Conservation (phyloP, 2,888 invertebrate genomes). For the Erynnis tages region DNA sequence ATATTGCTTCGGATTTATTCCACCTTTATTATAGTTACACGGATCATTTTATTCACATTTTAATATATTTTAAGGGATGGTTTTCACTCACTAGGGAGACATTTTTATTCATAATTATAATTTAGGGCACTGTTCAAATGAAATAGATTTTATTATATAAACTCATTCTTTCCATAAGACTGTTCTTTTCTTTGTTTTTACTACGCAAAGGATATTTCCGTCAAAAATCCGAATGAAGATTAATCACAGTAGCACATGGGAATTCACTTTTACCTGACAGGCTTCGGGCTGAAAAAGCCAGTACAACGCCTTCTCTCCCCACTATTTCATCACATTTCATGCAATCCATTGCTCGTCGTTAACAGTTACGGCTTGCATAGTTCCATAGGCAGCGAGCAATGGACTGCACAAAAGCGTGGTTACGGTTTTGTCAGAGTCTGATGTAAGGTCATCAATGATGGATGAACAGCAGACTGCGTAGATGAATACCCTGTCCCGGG, state of each 20-base stretch:
- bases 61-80: too few species aligned
- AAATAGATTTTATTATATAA: too few species aligned
- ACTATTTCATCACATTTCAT: not conserved
- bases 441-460: conserved; percentile 12
- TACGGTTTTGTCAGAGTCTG: not conserved
- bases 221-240: not conserved
- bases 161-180: too few species aligned
- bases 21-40: too few species aligned
- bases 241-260: not conserved
- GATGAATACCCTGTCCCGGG: conserved; percentile 14
- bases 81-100: too few species aligned
- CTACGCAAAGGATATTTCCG: not conserved
- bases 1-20: too few species aligned
- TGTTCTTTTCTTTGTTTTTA: too few species aligned
- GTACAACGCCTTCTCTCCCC: not conserved
- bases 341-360: not conserved
- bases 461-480: not conserved
- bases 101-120: too few species aligned
- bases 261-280: conserved; percentile 13
- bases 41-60: too few species aligned
- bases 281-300: not conserved
- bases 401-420: not conserved
- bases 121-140: too few species aligned
- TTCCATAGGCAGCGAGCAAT: not conserved
- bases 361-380: not conserved